phyloP scores from a whole-genome alignment of 2,797 vertebrate genomes.

The Gastrophryne carolinensis region DNA sequence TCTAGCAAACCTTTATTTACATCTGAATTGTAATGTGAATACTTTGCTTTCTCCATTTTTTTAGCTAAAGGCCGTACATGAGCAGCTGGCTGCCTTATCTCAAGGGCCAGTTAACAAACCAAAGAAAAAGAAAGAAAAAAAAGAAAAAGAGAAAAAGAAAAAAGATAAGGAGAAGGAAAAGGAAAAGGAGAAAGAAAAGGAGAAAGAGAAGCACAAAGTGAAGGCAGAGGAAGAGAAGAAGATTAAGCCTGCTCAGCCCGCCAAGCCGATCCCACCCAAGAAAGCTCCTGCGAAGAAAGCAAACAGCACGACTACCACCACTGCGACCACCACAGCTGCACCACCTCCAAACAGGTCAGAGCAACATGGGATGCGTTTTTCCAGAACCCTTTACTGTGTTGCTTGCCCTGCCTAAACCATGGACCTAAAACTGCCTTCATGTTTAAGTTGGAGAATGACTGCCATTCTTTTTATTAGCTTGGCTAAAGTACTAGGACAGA shows the following conservation, averaged over 20 bases:
- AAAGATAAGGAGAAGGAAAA: constrained; percentile 82
- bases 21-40: no score
- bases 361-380: no score
- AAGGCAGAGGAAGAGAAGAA: constrained; percentile 88
- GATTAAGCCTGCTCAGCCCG: constrained; percentile 75
- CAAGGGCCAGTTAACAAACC: constrained; percentile 84
- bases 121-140: constrained; percentile 90
- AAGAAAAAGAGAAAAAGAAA: constrained; percentile 84
- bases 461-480: no score
- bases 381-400: not conserved
- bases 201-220: constrained; percentile 68
- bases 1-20: no score
- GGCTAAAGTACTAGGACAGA: no score
- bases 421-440: not conserved
- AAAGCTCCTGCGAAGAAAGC: constrained; percentile 84
- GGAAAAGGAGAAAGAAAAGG: constrained; percentile 67
- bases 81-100: constrained; percentile 84
- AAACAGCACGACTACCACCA: constrained; percentile 76
- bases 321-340: not conserved
- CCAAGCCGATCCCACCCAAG: constrained; percentile 76
- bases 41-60: no score
- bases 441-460: no score
- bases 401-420: no score
- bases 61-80: constrained; percentile 85
- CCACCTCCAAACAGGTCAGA: constrained; percentile 74